Base-by-base conservation (phyloP, 2,113 vertebrate genomes). In the Pelodiscus sinensis region DNA sequence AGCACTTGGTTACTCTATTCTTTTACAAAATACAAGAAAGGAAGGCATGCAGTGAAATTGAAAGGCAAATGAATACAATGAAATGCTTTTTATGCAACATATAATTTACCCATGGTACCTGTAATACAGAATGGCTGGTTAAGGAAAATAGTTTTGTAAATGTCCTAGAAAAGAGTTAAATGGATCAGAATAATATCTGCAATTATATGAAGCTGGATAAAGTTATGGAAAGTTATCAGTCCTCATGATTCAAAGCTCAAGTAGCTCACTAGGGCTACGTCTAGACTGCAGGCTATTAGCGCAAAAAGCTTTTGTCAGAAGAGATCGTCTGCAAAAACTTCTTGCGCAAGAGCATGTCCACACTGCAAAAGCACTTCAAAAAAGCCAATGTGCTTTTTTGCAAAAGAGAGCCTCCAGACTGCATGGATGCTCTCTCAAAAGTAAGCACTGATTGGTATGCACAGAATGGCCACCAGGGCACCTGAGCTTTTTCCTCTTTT, bases 61-160 rank as follows among this genome's bases (percentile, higher is more conserved):
- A 92, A 18, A 92, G 35, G 5, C 80, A 80, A 85, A 58, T 81
- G 73, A 38, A 78, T 60, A 55, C 60, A 50, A 77, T 31, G 19
- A 77, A 62, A 65, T 55, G 4, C 52, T 91, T 86, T 65, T 92
- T 51, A 89, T 58, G 56, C 84, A 91, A 57, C 50, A 44, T 78
- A 60, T 88, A 84, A 82, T 78, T 90, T 93, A 90, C 35, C 22
- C 55, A 81, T 84, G n/a, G 85, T 94, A 96, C 73, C 52, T 55
- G 24, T 55, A 62, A 90, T 82, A 95, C 55, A 91, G 96, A 96
- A 97, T 92, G 84, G 93, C 93, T 58, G 52, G 9, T 88, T 91
- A 81, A 85, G 71, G 51, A 44, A 86, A 96, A 60, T 73, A 81
- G 84, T 56, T 84, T 93, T 90, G 56, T 78, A 96, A 94, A 56